Evolutionary conservation across 2,888 invertebrate genomes (phyloP).

Genomic region (Andricus curvator): DNA sequence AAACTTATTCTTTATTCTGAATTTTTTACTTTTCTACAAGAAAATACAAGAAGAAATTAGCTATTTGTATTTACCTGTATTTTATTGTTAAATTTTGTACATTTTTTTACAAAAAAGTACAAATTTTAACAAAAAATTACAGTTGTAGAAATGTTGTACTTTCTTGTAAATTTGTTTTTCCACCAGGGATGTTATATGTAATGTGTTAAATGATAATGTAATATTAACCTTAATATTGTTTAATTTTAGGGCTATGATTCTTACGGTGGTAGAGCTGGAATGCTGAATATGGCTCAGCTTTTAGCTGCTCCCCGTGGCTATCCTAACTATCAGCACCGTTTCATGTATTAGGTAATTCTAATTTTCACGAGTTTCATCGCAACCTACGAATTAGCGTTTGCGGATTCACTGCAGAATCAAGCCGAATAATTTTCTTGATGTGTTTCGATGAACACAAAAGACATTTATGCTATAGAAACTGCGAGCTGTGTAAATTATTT

Average conservation of each 20-base stretch:
- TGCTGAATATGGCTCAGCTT: slow-evolving; percentile 66
- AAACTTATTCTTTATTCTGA: too few species aligned
- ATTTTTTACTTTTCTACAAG: too few species aligned
- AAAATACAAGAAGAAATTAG: too few species aligned
- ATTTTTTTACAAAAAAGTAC: too few species aligned
- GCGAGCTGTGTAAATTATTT: neutral
- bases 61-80: too few species aligned
- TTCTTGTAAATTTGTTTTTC: too few species aligned
- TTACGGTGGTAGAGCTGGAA: slow-evolving; percentile 64
- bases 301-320: slow-evolving; percentile 62
- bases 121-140: too few species aligned
- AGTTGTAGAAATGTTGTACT: too few species aligned
- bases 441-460: neutral
- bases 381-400: neutral
- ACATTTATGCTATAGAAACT: neutral
- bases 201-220: too few species aligned
- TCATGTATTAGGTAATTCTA: slow-evolving; percentile 63
- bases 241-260: slow-evolving; percentile 68
- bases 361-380: neutral
- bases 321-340: slow-evolving; percentile 67
- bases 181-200: accelerated
- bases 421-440: neutral
- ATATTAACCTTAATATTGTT: neutral
- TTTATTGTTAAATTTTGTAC: too few species aligned
- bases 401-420: neutral